These are phyloP conservation scores for Heterocephalus glaber DNA, from an alignment of 2,113 vertebrate species.

Conservation along the genomic window DNA sequence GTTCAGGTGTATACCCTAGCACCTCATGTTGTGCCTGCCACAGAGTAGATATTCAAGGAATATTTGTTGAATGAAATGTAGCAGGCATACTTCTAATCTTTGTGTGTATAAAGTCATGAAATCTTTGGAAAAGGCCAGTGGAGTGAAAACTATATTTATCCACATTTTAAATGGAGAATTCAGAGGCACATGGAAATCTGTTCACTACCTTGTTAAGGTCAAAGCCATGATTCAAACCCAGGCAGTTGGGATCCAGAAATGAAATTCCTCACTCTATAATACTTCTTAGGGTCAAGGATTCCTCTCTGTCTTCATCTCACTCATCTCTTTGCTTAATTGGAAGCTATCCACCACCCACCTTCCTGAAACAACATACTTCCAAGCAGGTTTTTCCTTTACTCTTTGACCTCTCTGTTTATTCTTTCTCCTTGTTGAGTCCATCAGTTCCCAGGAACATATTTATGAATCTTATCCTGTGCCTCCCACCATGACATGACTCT, in stretches of 20 bases:
- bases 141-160: background rate
- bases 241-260: no score
- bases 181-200: background rate
- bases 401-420: background rate
- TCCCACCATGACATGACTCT: background rate
- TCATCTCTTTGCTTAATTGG: background rate
- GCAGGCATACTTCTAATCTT: background rate
- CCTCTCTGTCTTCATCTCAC: background rate
- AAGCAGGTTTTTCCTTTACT: no score
- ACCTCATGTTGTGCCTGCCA: background rate
- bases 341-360: fast-evolving
- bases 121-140: background rate
- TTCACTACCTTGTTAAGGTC: background rate
- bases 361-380: background rate
- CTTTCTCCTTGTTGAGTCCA: background rate
- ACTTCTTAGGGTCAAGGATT: background rate
- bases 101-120: background rate
- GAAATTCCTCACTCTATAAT: background rate
- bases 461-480: background rate
- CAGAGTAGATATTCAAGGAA: background rate
- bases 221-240: background rate
- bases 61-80: background rate
- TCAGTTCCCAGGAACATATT: background rate
- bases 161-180: background rate
- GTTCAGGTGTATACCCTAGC: background rate